Conservation (phyloP, 2,113 vertebrate species). For the zebrafish (Danio rerio) region DNA sequence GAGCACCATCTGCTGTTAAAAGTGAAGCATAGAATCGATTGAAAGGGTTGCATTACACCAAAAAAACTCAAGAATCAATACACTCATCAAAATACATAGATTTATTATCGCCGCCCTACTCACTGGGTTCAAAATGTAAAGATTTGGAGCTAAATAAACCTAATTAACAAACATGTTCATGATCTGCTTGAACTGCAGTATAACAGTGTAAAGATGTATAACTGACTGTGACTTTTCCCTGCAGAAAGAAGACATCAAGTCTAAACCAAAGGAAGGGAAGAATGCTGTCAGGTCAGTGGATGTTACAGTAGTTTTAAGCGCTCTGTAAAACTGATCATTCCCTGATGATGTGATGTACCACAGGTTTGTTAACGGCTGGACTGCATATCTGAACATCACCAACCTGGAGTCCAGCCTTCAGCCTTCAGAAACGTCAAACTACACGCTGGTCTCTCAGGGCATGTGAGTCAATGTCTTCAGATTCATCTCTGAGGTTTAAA, state of each 20-base stretch:
- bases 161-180: no score
- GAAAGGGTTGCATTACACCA: no score
- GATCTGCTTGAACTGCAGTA: no score
- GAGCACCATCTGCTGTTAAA: no score
- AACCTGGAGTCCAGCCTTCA: constrained; percentile 45
- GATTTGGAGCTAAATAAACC: no score
- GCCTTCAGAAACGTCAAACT: constrained; percentile 67
- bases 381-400: constrained; percentile 62
- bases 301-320: background rate
- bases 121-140: no score
- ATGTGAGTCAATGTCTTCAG: constrained; percentile 73
- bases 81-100: no score
- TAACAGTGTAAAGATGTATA: no score
- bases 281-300: constrained; percentile 84
- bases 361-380: constrained; percentile 87
- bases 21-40: no score
- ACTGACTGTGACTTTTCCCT: constrained; percentile 9
- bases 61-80: no score
- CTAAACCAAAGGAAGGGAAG: constrained; percentile 83
- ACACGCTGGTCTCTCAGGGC: constrained; percentile 70
- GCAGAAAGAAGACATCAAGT: constrained; percentile 69
- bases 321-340: background rate
- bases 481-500: background rate
- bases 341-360: constrained; percentile 46
- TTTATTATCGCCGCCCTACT: no score